phyloP scores from a whole-genome alignment of 2,797 vertebrate genomes.

The Myotis findleyi region DNA sequence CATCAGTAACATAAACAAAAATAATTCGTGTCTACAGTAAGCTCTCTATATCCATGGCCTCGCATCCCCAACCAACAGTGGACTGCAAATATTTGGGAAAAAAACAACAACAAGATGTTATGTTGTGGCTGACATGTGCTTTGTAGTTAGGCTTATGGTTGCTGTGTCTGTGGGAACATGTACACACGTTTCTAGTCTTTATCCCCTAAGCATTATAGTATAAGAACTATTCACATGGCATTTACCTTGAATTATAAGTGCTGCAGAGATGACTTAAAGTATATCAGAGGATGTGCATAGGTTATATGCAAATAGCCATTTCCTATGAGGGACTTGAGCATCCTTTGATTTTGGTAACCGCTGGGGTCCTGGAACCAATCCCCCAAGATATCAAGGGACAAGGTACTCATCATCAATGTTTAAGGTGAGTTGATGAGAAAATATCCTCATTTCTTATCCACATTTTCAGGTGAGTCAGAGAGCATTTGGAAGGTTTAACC shows the following conservation, averaged over 20 bases:
- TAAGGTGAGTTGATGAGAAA: background rate
- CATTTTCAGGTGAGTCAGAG: background rate
- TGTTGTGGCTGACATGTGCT: background rate
- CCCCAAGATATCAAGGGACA: accelerated
- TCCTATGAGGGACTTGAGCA: background rate
- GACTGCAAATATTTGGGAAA: background rate
- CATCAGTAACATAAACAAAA: background rate
- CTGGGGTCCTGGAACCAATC: background rate
- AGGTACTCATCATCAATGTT: background rate
- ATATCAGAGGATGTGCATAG: background rate
- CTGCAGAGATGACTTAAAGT: background rate
- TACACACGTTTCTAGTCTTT: background rate
- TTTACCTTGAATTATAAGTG: background rate
- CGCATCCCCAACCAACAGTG: background rate
- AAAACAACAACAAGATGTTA: too few relatives aligned
- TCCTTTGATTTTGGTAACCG: too few relatives aligned
- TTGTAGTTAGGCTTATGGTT: too few relatives aligned
- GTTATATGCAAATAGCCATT: background rate
- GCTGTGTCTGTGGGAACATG: background rate
- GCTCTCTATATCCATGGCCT: background rate
- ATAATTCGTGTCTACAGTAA: background rate
- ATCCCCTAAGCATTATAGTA: background rate
- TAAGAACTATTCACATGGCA: background rate
- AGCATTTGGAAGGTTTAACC: background rate
- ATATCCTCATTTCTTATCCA: background rate